phyloP scores from a whole-genome alignment of 1,140 invertebrate genomes.

The Phocides pigmalion region DNA sequence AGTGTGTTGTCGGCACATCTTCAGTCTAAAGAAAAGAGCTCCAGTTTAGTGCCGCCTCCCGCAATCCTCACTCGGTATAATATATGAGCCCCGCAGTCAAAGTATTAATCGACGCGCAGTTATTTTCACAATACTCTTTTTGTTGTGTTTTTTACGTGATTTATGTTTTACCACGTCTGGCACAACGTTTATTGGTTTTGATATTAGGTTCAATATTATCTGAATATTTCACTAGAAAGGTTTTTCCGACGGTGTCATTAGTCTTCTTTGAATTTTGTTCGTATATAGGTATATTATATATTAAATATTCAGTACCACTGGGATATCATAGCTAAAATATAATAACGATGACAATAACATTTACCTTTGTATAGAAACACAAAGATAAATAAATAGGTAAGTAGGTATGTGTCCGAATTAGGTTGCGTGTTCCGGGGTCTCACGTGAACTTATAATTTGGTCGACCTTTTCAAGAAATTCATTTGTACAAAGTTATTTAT shows the following conservation, averaged over 20 bases:
- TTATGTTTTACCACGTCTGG: background rate
- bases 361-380: no score
- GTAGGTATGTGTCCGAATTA: slow-evolving; percentile 3
- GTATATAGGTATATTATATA: background rate
- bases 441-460: slow-evolving; percentile 68
- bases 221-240: background rate
- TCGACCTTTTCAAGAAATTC: slow-evolving; percentile 72
- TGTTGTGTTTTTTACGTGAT: slow-evolving; percentile 17
- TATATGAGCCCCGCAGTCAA: no score
- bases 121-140: slow-evolving; percentile 33
- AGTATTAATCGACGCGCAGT: slow-evolving; percentile 47
- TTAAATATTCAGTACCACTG: no score
- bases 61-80: no score
- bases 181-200: background rate
- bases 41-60: no score
- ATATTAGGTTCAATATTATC: background rate
- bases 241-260: background rate
- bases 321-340: no score
- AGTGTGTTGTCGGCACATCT: no score
- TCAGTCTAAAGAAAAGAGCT: no score
- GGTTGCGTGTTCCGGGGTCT: slow-evolving; percentile 53
- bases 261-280: background rate
- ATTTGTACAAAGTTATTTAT: slow-evolving; percentile 67
- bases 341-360: no score
- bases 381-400: slow-evolving; percentile 13